Evolutionary conservation across 2,797 vertebrate genomes (phyloP).

Genomic region (Ptychadena robeensis): DNA sequence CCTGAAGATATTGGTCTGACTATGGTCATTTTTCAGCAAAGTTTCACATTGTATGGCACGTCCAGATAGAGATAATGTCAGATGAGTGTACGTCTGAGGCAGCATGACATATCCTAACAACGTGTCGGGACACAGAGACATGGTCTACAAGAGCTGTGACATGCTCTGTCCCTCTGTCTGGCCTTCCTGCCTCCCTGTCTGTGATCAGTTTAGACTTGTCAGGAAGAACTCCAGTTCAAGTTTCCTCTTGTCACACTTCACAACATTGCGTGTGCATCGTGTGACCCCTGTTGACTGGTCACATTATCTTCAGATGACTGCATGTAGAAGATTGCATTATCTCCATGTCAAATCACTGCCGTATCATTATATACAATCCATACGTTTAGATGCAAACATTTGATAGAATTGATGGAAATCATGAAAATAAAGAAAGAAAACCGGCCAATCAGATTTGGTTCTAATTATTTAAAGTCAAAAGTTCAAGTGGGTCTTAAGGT

Average conservation of each 20-base stretch:
- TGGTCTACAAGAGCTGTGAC: conserved; percentile 10
- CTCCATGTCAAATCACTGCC: background rate
- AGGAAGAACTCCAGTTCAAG: background rate
- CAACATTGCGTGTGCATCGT: conserved; percentile 1
- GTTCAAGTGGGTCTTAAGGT: no score
- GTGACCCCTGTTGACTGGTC: conserved; percentile 38
- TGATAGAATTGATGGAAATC: background rate
- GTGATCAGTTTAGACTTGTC: conserved; percentile 39
- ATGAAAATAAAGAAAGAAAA: background rate
- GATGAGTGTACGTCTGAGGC: background rate
- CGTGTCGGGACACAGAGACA: conserved; percentile 38
- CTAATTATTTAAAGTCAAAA: background rate
- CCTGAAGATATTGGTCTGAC: background rate
- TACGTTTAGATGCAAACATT: background rate
- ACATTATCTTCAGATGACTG: conserved; percentile 6
- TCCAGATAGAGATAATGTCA: background rate
- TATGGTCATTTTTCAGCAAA: background rate
- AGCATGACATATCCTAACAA: conserved; percentile 38
- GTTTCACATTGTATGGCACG: background rate
- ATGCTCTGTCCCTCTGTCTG: conserved; percentile 25
- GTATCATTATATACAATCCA: background rate
- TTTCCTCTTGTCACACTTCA: background rate
- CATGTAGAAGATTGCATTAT: background rate
- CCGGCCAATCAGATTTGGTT: background rate
- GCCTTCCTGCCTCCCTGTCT: conserved; percentile 16